Base-by-base conservation (phyloP, 2,888 invertebrate species). In the Megaustenia siamemsis region DNA sequence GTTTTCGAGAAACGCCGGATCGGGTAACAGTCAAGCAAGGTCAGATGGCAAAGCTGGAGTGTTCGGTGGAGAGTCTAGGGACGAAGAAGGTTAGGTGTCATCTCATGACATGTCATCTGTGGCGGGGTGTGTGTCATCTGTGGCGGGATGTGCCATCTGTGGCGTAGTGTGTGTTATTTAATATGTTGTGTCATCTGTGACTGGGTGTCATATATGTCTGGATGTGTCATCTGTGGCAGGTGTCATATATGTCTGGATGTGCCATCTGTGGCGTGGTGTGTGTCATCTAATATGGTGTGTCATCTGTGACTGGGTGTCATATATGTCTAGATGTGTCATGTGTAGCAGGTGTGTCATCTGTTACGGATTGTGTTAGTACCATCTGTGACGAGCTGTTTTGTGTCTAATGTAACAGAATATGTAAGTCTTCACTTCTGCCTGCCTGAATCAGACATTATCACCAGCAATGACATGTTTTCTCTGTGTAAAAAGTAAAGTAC, bases 11-110 rank as follows among this genome's bases (percentile, higher is more conserved):
- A 10, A 91, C 91, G 1, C 89, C 89, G 15, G 85, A 86, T 21
- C 92, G 92, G 83, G 89, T 91, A 78, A 92, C 93, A 10, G 90
- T 90, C 81, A 89, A 89, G 38, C 91, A 91, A 40, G 92, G 93
- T 0, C 90, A 93, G 76, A 79, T 90, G 80, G 93, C 93, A 8
- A 90, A 90, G 40, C 89, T 93, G 43, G 90, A 90, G 85, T 93
- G 93, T 80, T 89, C 90, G 6, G 89, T 93, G 24, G 90, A 92
- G 82, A 89, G 92, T 80, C 89, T 93, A 18, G 92, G 92, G 40
- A 92, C 92, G 4, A 92, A 91, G 89, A 91, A 90, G 86, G 93
- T 92, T 63, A 87, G n/a, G 90, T 84, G 18, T 1, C 38, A 24
- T 21, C 18, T 66, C 15, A 15, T 49, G 49, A 38, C 24, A 8